Base-by-base conservation (phyloP, 2,113 vertebrate species). In the Nothocercus nigrocapillus region DNA sequence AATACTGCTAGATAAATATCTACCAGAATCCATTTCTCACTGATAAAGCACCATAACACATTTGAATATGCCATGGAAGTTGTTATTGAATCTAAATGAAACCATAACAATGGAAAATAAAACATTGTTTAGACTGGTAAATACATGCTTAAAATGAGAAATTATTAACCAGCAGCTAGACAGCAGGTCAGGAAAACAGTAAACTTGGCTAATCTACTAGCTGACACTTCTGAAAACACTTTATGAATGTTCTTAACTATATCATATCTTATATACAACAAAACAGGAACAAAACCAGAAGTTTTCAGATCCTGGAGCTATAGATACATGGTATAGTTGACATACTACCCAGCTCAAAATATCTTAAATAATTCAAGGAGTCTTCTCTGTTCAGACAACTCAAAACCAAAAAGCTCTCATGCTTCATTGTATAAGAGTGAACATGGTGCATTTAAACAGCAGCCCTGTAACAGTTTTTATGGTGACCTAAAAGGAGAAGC, bases 11-110 rank as follows among this genome's bases (percentile, higher is more conserved):
- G 21, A 34, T 24, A 44, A 25, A 54, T 40, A 72, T 10, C 20
- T 18, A 25, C 16, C 24, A 51, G 85, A 45, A 58, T 6, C 9
- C 25, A 66, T 34, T 51, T 5, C n/a, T 0, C 0, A 81, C 56
- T 11, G 73, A 86, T 30, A 66, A 81, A 67, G 19, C 14, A 63
- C 3, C 21, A 77, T 47, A 83, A 44, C 20, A 38, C 5, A 47
- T 27, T 36, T 34, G 54, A 70, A 36, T 25, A 61, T 5, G 51
- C 2, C 24, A 45, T 4, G 3, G 13, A 3, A 86, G 21, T 13
- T 72, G 24, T 15, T 83, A n/a, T 2, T 36, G 45, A 83, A 73
- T 68, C 5, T 24, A 79, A 72, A 49, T 16, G 3, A 9, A 91
- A 63, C 20, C 47, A 42, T 9, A 36, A 77, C 77, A 81, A 44